Evolutionary conservation across 2,797 vertebrate genomes (phyloP).

Genomic region (Astyanax mexicanus): DNA sequence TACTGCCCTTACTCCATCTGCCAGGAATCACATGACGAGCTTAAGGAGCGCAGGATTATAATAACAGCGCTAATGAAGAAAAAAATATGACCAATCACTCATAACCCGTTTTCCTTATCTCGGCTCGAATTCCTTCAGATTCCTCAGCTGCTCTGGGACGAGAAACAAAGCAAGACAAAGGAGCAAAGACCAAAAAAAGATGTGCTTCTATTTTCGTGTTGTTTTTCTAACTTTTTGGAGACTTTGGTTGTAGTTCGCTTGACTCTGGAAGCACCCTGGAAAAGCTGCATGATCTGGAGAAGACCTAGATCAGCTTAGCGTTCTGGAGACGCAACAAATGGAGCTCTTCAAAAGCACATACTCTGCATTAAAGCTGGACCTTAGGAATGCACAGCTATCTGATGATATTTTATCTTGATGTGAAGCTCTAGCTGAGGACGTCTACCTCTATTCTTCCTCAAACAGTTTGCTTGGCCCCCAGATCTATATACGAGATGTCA

Average conservation of each 20-base stretch:
- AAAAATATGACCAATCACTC: conserved; percentile 60
- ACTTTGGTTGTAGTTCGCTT: conserved; percentile 1
- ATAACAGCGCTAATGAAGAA: conserved; percentile 3
- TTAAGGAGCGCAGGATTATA: conserved; percentile 33
- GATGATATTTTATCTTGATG: conserved; percentile 52
- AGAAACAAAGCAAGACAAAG: conserved; percentile 48
- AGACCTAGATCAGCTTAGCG: background rate
- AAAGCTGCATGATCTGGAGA: no score
- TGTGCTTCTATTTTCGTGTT: conserved; percentile 5
- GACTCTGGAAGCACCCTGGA: background rate
- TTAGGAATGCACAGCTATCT: conserved; percentile 46
- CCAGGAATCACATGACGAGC: conserved; percentile 7
- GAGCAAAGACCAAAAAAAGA: background rate
- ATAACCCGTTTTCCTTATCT: conserved; percentile 72
- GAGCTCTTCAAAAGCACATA: conserved; percentile 31
- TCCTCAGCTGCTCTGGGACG: conserved; percentile 65
- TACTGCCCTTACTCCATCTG: conserved; percentile 24
- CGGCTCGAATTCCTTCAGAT: conserved; percentile 72
- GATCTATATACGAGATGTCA: conserved; percentile 62
- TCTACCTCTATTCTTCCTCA: conserved; percentile 53
- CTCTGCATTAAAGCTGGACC: conserved; percentile 37
- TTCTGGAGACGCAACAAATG: conserved; percentile 3
- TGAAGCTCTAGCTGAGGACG: conserved; percentile 31
- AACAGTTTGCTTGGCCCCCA: conserved; percentile 59
- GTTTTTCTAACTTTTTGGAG: conserved; percentile 27